Conservation (phyloP, 2,888 invertebrate species). For the Apodemia mormo region DNA sequence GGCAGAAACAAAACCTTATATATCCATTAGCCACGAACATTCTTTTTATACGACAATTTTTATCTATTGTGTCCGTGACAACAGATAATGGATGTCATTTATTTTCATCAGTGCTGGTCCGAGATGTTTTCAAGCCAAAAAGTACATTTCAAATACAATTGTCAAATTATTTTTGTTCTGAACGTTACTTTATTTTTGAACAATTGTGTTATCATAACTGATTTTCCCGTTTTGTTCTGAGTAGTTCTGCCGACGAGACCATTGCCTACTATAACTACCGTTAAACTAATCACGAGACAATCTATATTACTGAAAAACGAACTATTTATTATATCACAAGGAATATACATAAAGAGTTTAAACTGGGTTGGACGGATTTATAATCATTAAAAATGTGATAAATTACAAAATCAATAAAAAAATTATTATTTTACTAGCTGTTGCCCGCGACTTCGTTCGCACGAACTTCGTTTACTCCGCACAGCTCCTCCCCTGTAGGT, state of each 20-base stretch:
- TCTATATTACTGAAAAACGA: no score
- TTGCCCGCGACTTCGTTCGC: no score
- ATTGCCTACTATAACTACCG: background rate
- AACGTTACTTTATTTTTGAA: background rate
- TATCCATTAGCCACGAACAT: constrained; percentile 11
- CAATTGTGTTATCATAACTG: background rate
- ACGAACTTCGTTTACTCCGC: no score
- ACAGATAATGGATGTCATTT: constrained; percentile 18
- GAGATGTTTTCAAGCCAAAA: constrained; percentile 13
- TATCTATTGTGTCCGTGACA: constrained; percentile 16
- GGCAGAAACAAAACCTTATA: constrained; percentile 9
- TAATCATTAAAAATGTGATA: no score
- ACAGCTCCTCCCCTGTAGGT: no score
- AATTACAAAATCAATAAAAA: no score
- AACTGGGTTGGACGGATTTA: no score
- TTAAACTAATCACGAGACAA: background rate
- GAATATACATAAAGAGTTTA: no score
- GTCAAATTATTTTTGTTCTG: constrained; percentile 6
- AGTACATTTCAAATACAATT: constrained; percentile 10
- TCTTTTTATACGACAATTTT: constrained; percentile 15
- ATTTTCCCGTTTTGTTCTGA: background rate
- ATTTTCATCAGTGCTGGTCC: constrained; percentile 10
- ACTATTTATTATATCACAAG: no score
- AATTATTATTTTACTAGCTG: no score
- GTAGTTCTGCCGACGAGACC: no score